These are phyloP conservation scores for Ips typographus DNA, from an alignment of 1,140 invertebrate species.

Conservation along the genomic window DNA sequence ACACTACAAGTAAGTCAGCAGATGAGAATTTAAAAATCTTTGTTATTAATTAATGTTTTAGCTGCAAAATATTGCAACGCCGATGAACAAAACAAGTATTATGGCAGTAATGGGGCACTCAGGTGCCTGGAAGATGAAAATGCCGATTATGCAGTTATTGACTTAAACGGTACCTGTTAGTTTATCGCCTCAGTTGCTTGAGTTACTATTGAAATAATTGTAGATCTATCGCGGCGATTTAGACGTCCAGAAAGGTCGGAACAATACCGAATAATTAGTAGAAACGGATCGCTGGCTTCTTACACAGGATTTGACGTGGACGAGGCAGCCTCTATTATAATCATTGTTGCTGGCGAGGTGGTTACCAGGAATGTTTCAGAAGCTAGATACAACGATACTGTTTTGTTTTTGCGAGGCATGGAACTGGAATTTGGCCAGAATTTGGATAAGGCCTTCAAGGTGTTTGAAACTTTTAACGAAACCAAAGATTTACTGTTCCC, in stretches of 20 bases:
- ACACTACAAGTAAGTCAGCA: constrained; percentile 13
- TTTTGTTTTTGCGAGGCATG: constrained; percentile 36
- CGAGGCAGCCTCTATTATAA: constrained; percentile 57
- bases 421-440: constrained; percentile 39
- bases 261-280: constrained; percentile 58
- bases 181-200: not conserved
- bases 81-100: constrained; percentile 59
- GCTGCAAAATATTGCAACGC: constrained; percentile 49
- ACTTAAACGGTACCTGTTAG: constrained; percentile 35
- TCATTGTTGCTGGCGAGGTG: constrained; percentile 62
- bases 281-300: constrained; percentile 59
- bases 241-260: constrained; percentile 3
- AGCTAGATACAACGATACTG: constrained; percentile 36
- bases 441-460: constrained; percentile 46
- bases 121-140: constrained; percentile 56
- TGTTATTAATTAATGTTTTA: constrained; percentile 25
- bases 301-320: constrained; percentile 56
- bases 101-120: constrained; percentile 65
- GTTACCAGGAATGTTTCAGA: constrained; percentile 50
- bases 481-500: constrained; percentile 59
- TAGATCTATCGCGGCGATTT: constrained; percentile 14
- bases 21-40: no score
- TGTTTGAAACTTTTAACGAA: constrained; percentile 56
- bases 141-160: constrained; percentile 64
- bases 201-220: not conserved